Conservation (phyloP, 2,797 vertebrate genomes). For the Salarias fasciatus region DNA sequence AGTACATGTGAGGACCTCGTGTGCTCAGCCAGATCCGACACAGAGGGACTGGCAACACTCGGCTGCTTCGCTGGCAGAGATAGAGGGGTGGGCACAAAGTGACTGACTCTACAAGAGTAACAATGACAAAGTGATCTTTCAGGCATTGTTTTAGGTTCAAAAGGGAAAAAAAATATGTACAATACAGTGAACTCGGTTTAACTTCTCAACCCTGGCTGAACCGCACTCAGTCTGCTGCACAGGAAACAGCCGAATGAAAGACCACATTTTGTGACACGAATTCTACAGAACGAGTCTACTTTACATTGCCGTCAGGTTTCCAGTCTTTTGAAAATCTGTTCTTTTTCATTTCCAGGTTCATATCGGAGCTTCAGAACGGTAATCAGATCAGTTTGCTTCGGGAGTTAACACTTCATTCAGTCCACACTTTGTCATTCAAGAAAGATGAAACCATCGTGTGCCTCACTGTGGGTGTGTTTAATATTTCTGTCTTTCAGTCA, state of each 20-base stretch:
- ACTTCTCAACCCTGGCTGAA: constrained; percentile 26
- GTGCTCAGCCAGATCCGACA: constrained; percentile 35
- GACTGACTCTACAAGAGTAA: constrained; percentile 45
- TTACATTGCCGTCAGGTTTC: constrained; percentile 3
- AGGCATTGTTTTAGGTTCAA: constrained; percentile 24
- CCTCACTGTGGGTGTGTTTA: too few species aligned
- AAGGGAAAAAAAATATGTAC: constrained; percentile 25
- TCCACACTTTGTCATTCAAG: too few species aligned
- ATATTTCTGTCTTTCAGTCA: too few species aligned
- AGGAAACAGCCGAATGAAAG: not conserved
- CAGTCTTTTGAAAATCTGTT: not conserved
- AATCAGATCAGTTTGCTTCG: too few species aligned
- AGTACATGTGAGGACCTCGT: constrained; percentile 10
- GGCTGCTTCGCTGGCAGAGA: constrained; percentile 47
- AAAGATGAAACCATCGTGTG: too few species aligned
- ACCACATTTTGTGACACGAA: constrained; percentile 6
- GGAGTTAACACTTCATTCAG: too few species aligned
- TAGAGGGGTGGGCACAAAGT: constrained; percentile 31
- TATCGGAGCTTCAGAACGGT: not conserved
- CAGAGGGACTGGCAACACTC: constrained; percentile 38
- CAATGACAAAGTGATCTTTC: constrained; percentile 35
- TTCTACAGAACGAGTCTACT: not conserved
- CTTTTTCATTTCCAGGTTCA: not conserved
- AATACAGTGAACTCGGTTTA: constrained; percentile 21
- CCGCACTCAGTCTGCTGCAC: constrained; percentile 9